Evolutionary conservation across 2,113 vertebrate species (phyloP).

Genomic region (Buteo buteo): DNA sequence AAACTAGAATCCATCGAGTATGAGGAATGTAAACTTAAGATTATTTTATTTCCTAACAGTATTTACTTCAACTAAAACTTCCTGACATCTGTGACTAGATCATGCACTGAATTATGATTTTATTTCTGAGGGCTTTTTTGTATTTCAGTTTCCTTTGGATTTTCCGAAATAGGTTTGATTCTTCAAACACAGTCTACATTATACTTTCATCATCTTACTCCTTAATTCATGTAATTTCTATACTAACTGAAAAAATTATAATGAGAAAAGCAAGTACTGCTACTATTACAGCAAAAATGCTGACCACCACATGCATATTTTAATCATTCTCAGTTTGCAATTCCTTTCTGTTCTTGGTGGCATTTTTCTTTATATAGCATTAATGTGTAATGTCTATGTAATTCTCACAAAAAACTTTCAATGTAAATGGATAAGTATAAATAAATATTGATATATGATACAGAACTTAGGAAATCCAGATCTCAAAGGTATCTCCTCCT

Average conservation of each 20-base stretch:
- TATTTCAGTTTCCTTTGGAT: not conserved
- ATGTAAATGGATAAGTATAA: not conserved
- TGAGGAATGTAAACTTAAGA: not conserved
- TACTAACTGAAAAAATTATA: not conserved
- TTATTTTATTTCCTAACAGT: not conserved
- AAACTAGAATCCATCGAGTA: not conserved
- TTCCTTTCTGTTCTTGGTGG: not conserved
- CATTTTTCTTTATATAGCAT: not conserved
- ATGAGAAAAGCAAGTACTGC: not conserved
- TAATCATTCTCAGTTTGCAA: not conserved
- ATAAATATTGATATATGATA: not conserved
- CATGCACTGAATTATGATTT: not conserved
- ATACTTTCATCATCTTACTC: not conserved
- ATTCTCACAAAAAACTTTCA: not conserved
- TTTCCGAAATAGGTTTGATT: not conserved
- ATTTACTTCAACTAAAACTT: not conserved
- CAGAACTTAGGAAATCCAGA: not conserved
- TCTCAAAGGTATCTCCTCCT: not conserved
- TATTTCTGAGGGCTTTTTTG: not conserved
- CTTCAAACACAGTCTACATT: not conserved
- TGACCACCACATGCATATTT: not conserved
- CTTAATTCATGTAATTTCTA: not conserved
- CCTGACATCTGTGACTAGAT: not conserved
- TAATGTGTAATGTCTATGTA: not conserved
- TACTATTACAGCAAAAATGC: not conserved